Base-by-base conservation (phyloP, 2,113 vertebrate genomes). In the Calypte anna region DNA sequence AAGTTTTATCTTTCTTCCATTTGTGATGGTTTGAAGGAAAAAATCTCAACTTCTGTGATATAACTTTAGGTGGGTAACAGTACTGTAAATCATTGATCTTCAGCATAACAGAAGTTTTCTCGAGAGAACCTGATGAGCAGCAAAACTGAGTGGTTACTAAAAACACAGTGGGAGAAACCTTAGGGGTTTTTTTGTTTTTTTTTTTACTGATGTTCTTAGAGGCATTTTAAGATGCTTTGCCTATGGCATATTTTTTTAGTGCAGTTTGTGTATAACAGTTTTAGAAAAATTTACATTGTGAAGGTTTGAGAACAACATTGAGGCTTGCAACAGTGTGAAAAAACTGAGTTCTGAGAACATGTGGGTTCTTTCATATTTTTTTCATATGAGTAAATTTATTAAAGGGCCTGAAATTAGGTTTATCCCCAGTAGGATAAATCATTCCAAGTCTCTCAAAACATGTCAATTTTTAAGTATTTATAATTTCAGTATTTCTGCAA, bases 101-200 rank as follows among this genome's bases (percentile, higher is more conserved):
- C 22, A 83, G 33, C 15, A 28, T 61, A 43, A n/a, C 16, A 5
- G 5, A 81, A 53, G 10, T 21, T 53, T 73, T 64, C 20, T 22
- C 75, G 25, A 61, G 82, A 76, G 72, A 78, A 78, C 69, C 40
- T 25, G 19, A 3, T 72, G 10, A 62, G 33, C 10, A 31, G 25
- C 36, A 55, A 50, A 90, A 44, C 25, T 18, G 15, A 69, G 23
- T 24, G 51, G 15, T 74, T 77, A 38, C 51, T 69, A 53, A 84
- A 91, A 89, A 24, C 2, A 46, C 9, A 43, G 14, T 77, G 28
- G 25, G 73, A 75, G 23, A 78, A 66, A 14, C 78, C 40, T 36
- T 17, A 33, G 11, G 5, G 1, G 0, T 22, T 59, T 36, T 79
- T 10, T 3, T 33, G 33, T 6, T 30, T 67, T 20, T 10, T 3